Evolutionary conservation across 2,888 invertebrate species (phyloP), one percentile per base, ranked within the genome.

Genomic region (Morpho deidamia): DNA sequence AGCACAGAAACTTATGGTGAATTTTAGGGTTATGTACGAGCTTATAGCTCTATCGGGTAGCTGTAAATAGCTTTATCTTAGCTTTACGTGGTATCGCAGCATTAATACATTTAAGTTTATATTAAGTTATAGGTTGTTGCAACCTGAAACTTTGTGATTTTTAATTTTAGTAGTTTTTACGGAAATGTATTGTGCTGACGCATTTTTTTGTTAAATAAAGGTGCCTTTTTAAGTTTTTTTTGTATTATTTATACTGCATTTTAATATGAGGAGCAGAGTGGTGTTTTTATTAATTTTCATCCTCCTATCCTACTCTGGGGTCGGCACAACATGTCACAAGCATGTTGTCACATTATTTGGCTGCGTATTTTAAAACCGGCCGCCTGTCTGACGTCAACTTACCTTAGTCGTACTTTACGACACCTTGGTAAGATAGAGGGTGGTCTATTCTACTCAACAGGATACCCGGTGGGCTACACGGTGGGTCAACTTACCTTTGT

Each of bases 21-120:
- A 49, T 51, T 45, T 41, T 49, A 48, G 47, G 39, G 9, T 33
- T 10, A 51, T 44, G 39, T 48, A 50, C 38, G 58, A 52, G 61
- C 56, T 56, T 46, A 44, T 46, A 56, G 62, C 59, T 58, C 58
- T 11, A 8, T 59, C 57, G 57, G 60, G 59, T 60, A 61, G 60
- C 65, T 63, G 63, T 63, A 61, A 37, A 62, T 64, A 61, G 60
- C 60, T 57, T 46, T 62, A 53, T 37, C 8, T 42, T 56, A 54
- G 52, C 48, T 35, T 51, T 39, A 41, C 51, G 45, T 56, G 50
- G 40, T 61, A 61, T 51, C 35, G 48, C 39, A 56, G 55, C 51
- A 56, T 48, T 52, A 56, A 52, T 48, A 40, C 11, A 35, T 42
- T 11, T 48, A 51, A 55, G 43, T 12, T 41, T 33, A 8, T 47